phyloP scores from a whole-genome alignment of 2,113 vertebrate species.

The Rattus rattus region DNA sequence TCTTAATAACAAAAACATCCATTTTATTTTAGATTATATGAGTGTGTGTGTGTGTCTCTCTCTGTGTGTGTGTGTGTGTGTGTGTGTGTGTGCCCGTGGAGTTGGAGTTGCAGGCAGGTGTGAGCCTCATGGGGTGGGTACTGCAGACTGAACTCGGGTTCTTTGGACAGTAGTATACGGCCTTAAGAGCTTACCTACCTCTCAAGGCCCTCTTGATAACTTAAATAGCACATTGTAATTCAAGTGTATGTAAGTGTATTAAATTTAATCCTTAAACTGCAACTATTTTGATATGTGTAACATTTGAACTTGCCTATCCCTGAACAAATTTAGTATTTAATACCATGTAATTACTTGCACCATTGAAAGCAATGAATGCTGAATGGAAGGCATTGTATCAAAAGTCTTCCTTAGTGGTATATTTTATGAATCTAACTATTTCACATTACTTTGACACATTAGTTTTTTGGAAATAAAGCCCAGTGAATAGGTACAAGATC shows the following conservation, averaged over 20 bases:
- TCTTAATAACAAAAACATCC: neutral
- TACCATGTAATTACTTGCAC: neutral
- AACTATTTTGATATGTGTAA: constrained; percentile 8
- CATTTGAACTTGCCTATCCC: constrained; percentile 14
- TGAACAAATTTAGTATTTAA: constrained; percentile 54
- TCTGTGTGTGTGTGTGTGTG: neutral
- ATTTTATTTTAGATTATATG: neutral
- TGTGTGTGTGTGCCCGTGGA: neutral
- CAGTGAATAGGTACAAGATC: neutral
- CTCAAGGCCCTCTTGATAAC: neutral
- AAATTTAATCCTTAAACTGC: constrained; percentile 22
- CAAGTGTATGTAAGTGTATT: neutral
- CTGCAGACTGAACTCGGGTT: too few species aligned
- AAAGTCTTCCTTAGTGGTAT: neutral
- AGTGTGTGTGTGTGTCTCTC: neutral
- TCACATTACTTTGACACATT: constrained; percentile 29
- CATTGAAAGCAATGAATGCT: constrained; percentile 42
- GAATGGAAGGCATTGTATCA: neutral
- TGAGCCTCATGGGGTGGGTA: neutral
- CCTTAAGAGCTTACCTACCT: too few species aligned
- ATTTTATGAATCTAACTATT: constrained; percentile 41
- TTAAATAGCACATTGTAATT: neutral
- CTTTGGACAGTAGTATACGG: neutral
- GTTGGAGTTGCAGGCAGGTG: neutral
- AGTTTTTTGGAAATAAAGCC: constrained; percentile 50